Evolutionary conservation across 30 jellyfish, hydroid and myxozoan species (phyloP), one percentile per base, ranked within the genome.

Genomic region (Aurelia sp.): DNA sequence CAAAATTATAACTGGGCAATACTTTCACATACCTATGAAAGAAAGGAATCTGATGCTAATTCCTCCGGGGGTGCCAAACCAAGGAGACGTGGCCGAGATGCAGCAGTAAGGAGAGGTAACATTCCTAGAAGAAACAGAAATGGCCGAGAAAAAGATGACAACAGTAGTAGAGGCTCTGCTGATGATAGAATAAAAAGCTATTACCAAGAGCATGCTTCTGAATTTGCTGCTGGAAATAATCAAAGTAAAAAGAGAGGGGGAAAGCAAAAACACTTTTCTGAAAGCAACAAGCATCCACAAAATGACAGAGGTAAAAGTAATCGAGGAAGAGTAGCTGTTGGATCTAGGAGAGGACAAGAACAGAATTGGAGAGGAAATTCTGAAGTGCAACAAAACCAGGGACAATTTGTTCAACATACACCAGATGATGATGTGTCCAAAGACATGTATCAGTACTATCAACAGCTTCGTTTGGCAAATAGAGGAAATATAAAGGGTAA

Each of bases 21-120:
- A 20, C 68, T 78, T 13, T 78, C 89, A 4, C 79, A 78, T 50
- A 12, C 89, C 11, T 62, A 78, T 78, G 79, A 62, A 55, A 59
- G 69, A 59, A n/a, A 13, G 0, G 33, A 18, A 11, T 44, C 55
- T 7, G 55, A 44, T 5, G 55, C 13, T 9, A 5, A 16, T 13
- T 44, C 55, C 3, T 6, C 55, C 15, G 55, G 55, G 13, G 33
- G 33, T 13, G 69, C 33, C 23, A 59, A 21, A 13, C 33, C 23
- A 18, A 59, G 33, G 6, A 59, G 69, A 21, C 69, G 33, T 18
- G 33, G 33, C 13, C 69, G 33, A 59, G 69, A 33, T 4, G 69
- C 27, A 1, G 33, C 23, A 59, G 23, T 37, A 18, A 35, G 69
- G 33, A 59, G 69, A 59, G 23, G 33, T 59, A 21, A 12, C 23